Evolutionary conservation across 2,797 vertebrate species (phyloP).

Genomic region (Neopelma chrysocephalum): DNA sequence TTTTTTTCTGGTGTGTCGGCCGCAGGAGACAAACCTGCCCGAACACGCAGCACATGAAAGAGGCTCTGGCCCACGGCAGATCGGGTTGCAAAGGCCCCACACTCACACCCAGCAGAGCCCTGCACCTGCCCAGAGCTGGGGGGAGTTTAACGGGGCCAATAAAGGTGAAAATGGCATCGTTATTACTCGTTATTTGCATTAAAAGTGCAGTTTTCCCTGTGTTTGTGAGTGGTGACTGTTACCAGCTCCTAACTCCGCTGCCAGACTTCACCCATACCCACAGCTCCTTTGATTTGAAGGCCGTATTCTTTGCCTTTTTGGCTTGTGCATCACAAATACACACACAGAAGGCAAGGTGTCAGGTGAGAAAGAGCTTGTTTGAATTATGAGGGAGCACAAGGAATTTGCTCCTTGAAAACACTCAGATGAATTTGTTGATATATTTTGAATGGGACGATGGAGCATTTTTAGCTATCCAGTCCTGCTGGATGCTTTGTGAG

Average conservation of each 20-base stretch:
- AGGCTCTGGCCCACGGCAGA: neutral
- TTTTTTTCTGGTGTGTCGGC: neutral
- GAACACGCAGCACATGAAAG: neutral
- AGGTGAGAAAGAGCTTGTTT: neutral
- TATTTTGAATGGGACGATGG: neutral
- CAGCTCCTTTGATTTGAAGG: neutral
- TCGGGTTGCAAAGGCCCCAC: neutral
- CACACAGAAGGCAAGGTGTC: accelerated
- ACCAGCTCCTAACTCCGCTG: neutral
- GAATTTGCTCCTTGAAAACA: neutral
- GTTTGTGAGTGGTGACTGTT: neutral
- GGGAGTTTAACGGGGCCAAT: neutral
- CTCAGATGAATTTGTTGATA: neutral
- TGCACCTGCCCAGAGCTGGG: neutral
- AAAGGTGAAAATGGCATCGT: neutral
- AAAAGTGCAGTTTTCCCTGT: neutral
- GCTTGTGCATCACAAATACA: neutral
- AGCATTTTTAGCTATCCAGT: neutral
- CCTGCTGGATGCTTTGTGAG: neutral
- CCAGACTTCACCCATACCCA: neutral
- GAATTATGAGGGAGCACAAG: neutral
- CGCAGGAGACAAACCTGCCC: neutral
- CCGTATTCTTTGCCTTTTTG: neutral
- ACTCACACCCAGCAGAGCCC: neutral
- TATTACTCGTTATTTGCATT: neutral